A percentile compares a stretch with the other conserved stretches of the same genome.
Evolutionary conservation across 2,797 vertebrate genomes (phyloP).

Genomic region (Apodemus agrarius): DNA sequence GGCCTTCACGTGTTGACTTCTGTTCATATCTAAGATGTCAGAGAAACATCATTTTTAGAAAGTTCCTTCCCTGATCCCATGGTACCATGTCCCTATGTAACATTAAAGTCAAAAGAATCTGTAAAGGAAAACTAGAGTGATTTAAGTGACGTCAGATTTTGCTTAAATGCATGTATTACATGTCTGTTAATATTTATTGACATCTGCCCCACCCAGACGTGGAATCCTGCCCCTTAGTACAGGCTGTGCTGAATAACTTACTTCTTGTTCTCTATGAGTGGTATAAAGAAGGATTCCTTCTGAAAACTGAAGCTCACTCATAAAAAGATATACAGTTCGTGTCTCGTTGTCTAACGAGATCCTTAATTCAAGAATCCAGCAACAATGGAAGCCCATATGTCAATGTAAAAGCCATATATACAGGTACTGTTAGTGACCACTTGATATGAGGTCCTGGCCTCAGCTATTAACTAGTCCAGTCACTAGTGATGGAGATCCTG

Average conservation of each 20-base stretch:
- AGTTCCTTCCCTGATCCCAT: background rate
- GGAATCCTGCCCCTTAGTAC: too few relatives aligned
- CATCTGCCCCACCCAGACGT: background rate
- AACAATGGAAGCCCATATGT: rapidly evolving
- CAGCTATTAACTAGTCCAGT: background rate
- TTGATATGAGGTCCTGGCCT: too few relatives aligned
- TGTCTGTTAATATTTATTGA: background rate
- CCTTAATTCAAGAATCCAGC: background rate
- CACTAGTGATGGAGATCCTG: background rate
- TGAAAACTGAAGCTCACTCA: background rate
- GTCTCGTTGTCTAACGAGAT: background rate
- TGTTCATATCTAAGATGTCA: background rate
- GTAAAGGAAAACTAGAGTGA: background rate
- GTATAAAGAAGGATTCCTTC: background rate
- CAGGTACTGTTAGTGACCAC: background rate
- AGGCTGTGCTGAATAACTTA: background rate
- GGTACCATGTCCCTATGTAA: background rate
- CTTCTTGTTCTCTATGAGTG: background rate
- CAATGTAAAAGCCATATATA: background rate
- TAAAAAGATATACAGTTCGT: background rate
- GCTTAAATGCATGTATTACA: background rate
- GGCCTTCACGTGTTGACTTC: background rate
- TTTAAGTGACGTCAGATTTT: background rate
- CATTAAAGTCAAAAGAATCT: background rate
- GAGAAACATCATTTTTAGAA: background rate